Conservation (phyloP, 1,140 invertebrate species). For the Phthorimaea operculella region DNA sequence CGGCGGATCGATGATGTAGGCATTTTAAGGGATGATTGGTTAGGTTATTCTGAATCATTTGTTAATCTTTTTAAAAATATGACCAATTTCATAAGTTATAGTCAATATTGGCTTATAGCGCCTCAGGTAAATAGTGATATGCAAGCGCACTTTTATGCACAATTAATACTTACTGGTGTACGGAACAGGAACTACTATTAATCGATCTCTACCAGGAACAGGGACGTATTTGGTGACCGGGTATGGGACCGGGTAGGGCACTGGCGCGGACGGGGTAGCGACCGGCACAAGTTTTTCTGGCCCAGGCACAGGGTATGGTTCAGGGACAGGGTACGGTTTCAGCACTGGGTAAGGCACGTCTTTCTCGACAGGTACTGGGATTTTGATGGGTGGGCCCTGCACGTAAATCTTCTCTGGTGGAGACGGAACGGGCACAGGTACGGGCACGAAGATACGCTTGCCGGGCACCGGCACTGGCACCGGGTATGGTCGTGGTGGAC, state of each 20-base stretch:
- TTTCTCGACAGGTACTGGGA: slow-evolving; percentile 28
- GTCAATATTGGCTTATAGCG: too few relatives aligned
- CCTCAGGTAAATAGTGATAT: too few relatives aligned
- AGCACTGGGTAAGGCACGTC: slow-evolving; percentile 25
- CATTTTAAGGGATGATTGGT: too few relatives aligned
- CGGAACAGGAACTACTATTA: slow-evolving; percentile 35
- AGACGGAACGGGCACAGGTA: slow-evolving; percentile 46
- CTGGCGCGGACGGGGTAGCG: slow-evolving; percentile 25
- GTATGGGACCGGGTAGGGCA: slow-evolving; percentile 36
- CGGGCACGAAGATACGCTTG: slow-evolving; percentile 34
- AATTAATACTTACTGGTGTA: slow-evolving; percentile 13
- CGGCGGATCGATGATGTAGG: too few relatives aligned
- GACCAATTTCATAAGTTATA: too few relatives aligned
- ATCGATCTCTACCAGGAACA: slow-evolving; percentile 25
- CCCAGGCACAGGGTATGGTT: neutral
- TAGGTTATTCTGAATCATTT: too few relatives aligned
- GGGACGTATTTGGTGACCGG: slow-evolving; percentile 35
- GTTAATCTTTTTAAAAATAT: too few relatives aligned
- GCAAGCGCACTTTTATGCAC: too few relatives aligned
- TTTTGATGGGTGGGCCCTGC: slow-evolving; percentile 33
- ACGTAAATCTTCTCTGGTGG: slow-evolving; percentile 43
- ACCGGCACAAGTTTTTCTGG: too few relatives aligned
- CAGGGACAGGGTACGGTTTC: slow-evolving; percentile 21
- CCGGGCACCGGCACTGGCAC: slow-evolving; percentile 45
- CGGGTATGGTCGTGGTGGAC: slow-evolving; percentile 41